Percentiles rank a stretch among this genome's conserved stretches.
phyloP scores from a whole-genome alignment of 2,113 vertebrate species.

The Epinephelus moara region DNA sequence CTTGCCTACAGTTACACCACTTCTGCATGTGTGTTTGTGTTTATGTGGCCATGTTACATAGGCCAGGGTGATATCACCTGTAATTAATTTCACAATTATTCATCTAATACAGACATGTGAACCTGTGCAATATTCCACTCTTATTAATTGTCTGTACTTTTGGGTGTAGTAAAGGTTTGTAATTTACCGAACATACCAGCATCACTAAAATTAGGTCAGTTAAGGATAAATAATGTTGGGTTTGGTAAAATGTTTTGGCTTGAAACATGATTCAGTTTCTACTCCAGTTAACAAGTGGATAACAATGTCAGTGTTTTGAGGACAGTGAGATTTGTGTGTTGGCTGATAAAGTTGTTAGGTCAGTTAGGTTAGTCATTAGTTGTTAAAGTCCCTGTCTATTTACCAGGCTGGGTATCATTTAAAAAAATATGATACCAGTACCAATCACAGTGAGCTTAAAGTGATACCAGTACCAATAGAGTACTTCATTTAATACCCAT shows the following conservation, averaged over 20 bases:
- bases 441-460: too few relatives aligned
- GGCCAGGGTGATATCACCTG: background rate
- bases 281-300: too few relatives aligned
- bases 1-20: slow-evolving; percentile 59
- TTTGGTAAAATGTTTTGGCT: background rate
- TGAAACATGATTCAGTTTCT: background rate
- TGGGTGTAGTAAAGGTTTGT: background rate
- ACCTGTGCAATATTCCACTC: background rate
- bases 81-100: background rate
- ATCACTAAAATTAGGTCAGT: background rate
- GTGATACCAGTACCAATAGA: too few relatives aligned
- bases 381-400: background rate
- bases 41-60: slow-evolving; percentile 38
- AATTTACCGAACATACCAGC: background rate
- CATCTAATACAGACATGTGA: background rate
- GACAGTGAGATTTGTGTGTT: too few relatives aligned
- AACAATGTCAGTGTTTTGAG: too few relatives aligned
- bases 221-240: background rate
- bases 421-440: too few relatives aligned
- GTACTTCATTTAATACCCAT: too few relatives aligned
- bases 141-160: background rate
- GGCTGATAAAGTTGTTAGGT: too few relatives aligned
- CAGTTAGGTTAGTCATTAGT: too few relatives aligned
- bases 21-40: background rate
- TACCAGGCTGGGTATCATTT: too few relatives aligned